phyloP scores from a whole-genome alignment of 2,888 invertebrate genomes.

The Elysia crispata region DNA sequence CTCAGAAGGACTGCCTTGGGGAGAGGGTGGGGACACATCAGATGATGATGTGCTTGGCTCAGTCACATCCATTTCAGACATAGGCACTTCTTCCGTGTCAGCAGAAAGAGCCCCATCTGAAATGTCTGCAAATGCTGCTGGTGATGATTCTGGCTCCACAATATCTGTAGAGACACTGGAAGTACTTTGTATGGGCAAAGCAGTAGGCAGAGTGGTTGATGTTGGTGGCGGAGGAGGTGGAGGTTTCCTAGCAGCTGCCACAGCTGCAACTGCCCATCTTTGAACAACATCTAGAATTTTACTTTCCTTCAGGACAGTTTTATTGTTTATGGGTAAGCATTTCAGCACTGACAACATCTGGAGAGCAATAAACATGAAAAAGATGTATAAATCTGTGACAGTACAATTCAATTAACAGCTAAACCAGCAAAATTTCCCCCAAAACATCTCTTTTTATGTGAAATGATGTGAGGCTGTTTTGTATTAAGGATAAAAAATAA shows the following conservation, averaged over 20 bases:
- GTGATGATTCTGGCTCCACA: not conserved
- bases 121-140: constrained; percentile 6
- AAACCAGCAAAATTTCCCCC: too few species aligned
- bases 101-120: not conserved
- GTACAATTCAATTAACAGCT: too few species aligned
- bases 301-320: constrained; percentile 93
- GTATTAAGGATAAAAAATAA: too few species aligned
- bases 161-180: too few species aligned
- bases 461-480: too few species aligned
- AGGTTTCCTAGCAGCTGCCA: constrained; percentile 46
- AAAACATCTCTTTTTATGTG: too few species aligned
- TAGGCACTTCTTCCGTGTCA: not conserved
- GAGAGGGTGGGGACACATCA: constrained; percentile 65
- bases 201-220: not conserved
- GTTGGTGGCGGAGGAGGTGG: constrained; percentile 48
- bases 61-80: constrained; percentile 33
- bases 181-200: too few species aligned
- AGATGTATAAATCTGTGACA: too few species aligned
- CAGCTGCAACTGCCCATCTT: constrained; percentile 83
- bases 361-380: constrained; percentile 42
- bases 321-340: constrained; percentile 93
- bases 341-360: constrained; percentile 89
- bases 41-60: not conserved
- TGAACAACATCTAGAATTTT: constrained; percentile 91
- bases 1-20: constrained; percentile 50